Evolutionary conservation across 2,113 vertebrate genomes (phyloP).

Genomic region (Myrmecophaga tridactyla): DNA sequence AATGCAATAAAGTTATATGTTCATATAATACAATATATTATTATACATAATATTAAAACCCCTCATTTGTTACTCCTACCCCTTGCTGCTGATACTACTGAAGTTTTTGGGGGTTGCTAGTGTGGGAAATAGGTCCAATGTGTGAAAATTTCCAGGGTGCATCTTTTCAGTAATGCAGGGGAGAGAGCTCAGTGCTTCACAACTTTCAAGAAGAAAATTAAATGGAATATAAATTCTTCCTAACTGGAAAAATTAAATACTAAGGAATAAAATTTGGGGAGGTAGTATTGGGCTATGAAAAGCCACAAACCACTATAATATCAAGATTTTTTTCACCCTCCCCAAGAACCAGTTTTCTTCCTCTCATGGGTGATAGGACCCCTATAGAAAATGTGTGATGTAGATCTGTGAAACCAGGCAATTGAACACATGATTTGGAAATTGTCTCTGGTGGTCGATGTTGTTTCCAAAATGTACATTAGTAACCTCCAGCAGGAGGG

Average conservation of each 20-base stretch:
- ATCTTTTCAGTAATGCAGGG: constrained; percentile 16
- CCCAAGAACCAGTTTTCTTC: constrained; percentile 5
- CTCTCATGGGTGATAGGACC: not conserved
- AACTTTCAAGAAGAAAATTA: not conserved
- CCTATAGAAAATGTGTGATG: not conserved
- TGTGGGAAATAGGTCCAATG: not conserved
- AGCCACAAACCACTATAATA: not conserved
- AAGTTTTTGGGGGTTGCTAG: not conserved
- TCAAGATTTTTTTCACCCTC: not conserved
- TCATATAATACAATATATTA: not conserved
- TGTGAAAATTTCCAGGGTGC: not conserved
- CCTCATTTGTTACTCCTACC: not conserved
- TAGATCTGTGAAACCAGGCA: constrained; percentile 17
- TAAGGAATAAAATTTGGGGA: not conserved
- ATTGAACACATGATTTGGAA: not conserved
- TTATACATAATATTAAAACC: not conserved
- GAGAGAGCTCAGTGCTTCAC: not conserved
- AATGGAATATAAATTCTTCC: constrained; percentile 18
- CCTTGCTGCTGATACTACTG: not conserved
- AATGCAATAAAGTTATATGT: not conserved
- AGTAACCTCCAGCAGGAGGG: not conserved
- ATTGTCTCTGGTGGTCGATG: not conserved
- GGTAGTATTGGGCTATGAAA: not conserved
- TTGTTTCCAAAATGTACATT: not conserved
- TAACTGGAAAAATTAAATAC: constrained; percentile 7